A percentile compares a stretch with the other conserved stretches of the same genome.
phyloP scores from a whole-genome alignment of 2,888 invertebrate genomes.

The Hemithea aestivaria region DNA sequence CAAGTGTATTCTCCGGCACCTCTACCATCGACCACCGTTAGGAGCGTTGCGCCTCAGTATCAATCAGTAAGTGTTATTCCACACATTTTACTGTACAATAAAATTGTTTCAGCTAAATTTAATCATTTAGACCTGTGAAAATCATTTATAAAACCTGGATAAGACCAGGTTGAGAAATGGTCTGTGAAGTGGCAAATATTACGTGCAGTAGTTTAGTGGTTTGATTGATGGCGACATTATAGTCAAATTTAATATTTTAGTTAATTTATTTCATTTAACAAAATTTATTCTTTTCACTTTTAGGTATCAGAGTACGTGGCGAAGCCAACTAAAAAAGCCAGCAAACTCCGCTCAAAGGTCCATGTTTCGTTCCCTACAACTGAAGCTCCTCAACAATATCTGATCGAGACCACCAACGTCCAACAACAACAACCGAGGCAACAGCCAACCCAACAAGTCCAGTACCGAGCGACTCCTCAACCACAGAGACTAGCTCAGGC shows the following conservation, averaged over 20 bases:
- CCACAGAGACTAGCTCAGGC: constrained; percentile 52
- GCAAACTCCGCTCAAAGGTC: constrained; percentile 60
- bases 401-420: constrained; percentile 73
- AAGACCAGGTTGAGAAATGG: too few species aligned
- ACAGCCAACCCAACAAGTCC: constrained; percentile 31
- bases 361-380: constrained; percentile 46
- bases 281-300: constrained; percentile 30
- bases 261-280: too few species aligned
- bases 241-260: too few species aligned
- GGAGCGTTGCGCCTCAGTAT: constrained; percentile 51
- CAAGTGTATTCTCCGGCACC: constrained; percentile 28
- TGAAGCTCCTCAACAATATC: constrained; percentile 67
- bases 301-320: constrained; percentile 67
- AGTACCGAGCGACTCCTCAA: constrained; percentile 46
- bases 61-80: constrained; percentile 44
- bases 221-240: too few species aligned
- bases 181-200: too few species aligned
- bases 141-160: too few species aligned
- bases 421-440: constrained; percentile 50
- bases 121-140: too few species aligned
- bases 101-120: too few species aligned
- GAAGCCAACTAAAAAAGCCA: constrained; percentile 63
- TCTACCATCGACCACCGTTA: constrained; percentile 47
- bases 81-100: not conserved
- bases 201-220: too few species aligned